phyloP scores from a whole-genome alignment of 2,797 vertebrate species.

The Chaetodon trifasciatus region DNA sequence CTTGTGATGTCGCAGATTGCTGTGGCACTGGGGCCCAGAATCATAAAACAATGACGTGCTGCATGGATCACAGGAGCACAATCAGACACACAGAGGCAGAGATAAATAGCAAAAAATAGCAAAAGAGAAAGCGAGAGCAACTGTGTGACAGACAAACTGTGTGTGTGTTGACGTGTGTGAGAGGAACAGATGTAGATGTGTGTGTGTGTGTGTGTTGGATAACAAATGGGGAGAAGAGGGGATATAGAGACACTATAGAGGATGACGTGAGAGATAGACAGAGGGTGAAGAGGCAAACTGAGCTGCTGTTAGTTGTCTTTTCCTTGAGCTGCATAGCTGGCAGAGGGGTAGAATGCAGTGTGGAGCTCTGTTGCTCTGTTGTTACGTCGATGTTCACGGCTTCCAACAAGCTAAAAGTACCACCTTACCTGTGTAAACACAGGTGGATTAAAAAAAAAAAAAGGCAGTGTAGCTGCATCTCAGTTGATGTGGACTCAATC shows the following conservation, averaged over 20 bases:
- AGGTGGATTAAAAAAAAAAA: slow-evolving; percentile 18
- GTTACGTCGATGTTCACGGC: neutral
- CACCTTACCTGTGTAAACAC: neutral
- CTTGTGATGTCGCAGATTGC: slow-evolving; percentile 62
- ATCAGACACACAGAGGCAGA: slow-evolving; percentile 51
- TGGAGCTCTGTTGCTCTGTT: neutral
- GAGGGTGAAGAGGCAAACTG: slow-evolving; percentile 47
- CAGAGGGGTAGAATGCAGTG: slow-evolving; percentile 18
- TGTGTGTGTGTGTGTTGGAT: slow-evolving; percentile 26
- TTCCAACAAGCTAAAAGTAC: neutral
- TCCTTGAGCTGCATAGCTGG: slow-evolving; percentile 24
- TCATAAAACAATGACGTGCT: slow-evolving; percentile 59
- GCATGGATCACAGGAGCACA: slow-evolving; percentile 60
- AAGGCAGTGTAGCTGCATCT: neutral
- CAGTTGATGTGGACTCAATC: neutral
- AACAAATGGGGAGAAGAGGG: slow-evolving; percentile 9
- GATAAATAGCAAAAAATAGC: slow-evolving; percentile 58
- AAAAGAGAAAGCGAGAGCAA: slow-evolving; percentile 31
- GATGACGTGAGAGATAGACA: slow-evolving; percentile 15
- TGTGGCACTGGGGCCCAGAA: slow-evolving; percentile 49
- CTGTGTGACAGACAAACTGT: slow-evolving; percentile 28
- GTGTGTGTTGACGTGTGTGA: slow-evolving; percentile 20
- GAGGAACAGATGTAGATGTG: slow-evolving; percentile 5
- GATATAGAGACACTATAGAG: slow-evolving; percentile 32
- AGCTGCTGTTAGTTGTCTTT: slow-evolving; percentile 35